Base-by-base conservation (phyloP, 2,113 vertebrate species). In the Anhinga anhinga region DNA sequence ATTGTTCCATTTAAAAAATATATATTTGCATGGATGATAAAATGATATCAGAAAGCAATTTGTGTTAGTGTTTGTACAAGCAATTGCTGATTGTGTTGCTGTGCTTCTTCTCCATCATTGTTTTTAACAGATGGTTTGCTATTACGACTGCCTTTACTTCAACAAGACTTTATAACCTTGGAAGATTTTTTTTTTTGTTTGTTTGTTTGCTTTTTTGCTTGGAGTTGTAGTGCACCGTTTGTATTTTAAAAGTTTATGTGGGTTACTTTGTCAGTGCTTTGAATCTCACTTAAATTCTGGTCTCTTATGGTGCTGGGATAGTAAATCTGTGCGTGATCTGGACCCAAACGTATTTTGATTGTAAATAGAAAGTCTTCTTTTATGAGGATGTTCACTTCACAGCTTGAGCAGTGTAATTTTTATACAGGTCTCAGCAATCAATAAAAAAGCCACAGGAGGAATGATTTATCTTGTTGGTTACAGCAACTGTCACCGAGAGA, bases 381-480 rank as follows among this genome's bases (percentile, higher is more conserved):
- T 98, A 98, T 97, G 97, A 98, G 98, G 98, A 97, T 97, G 98
- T 98, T 98, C 98, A 97, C 97, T 98, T 98, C 98, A 95, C 98
- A 97, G 98, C 98, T 97, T 97, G 98, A 98, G 94, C 98, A 90
- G 97, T 97, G 97, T 98, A 98, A 98, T 98, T 98, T 98, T 98
- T 98, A 98, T 98, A 98, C 98, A 98, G 98, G 98, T 98, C 98
- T 97, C 97, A 97, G 96, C 98, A 98, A 99, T 99, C 98, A 98
- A 99, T 99, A 98, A 98, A 98, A 98, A 98, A 99, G 98, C 98
- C 98, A 98, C 97, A 97, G 98, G 98, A 98, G 98, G 97, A 98
- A 98, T 98, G 98, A 99, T 99, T 99, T 99, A 99, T 99, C 98
- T 98, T 98, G 98, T 98, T 98, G 98, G 98, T 98, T 98, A 98